Evolutionary conservation across 2,888 invertebrate genomes (phyloP).

Genomic region (Ophraella communa): DNA sequence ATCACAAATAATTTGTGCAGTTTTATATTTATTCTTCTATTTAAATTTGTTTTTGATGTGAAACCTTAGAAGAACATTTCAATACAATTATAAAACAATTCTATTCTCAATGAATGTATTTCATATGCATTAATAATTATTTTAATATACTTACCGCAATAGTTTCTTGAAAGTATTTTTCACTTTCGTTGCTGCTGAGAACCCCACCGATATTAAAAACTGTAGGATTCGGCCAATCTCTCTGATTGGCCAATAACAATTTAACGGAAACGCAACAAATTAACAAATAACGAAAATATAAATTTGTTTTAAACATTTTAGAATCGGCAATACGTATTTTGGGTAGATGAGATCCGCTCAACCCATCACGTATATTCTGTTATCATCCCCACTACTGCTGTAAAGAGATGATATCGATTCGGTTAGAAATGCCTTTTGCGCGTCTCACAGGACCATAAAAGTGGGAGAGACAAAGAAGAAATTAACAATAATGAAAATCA

Average conservation of each 20-base stretch:
- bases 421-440: not conserved
- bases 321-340: not conserved
- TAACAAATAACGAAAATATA: not conserved
- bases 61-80: too few species aligned
- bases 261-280: constrained; percentile 1
- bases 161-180: constrained; percentile 80
- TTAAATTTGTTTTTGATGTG: too few species aligned
- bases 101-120: too few species aligned
- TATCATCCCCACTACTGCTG: constrained; percentile 10
- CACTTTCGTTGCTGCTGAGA: constrained; percentile 81
- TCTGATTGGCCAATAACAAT: constrained; percentile 20
- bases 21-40: too few species aligned
- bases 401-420: constrained; percentile 30
- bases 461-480: not conserved
- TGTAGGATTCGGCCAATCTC: constrained; percentile 53
- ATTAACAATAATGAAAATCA: not conserved
- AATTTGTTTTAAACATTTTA: constrained; percentile 5
- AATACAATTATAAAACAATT: too few species aligned
- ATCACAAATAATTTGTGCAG: too few species aligned
- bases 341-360: not conserved
- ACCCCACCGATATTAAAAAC: constrained; percentile 92
- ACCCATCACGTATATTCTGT: not conserved
- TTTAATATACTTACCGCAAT: constrained; percentile 72
- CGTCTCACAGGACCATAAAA: not conserved
- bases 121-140: not conserved